A percentile compares a stretch with the other conserved stretches of the same genome.
These are phyloP conservation scores for Calcarius lapponicus DNA, from an alignment of 2,797 vertebrate species.

Conservation along the genomic window DNA sequence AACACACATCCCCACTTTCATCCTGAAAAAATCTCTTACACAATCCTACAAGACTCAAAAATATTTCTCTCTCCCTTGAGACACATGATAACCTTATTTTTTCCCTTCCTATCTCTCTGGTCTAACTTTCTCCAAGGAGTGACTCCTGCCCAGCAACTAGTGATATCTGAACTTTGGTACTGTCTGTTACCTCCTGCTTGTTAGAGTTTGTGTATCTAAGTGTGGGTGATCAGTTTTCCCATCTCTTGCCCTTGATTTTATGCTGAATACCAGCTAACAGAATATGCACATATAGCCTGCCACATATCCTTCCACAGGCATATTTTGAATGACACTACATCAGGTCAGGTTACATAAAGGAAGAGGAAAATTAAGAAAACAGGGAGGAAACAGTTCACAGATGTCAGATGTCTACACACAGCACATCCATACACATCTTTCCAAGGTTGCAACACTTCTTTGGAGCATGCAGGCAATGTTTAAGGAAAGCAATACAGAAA, in stretches of 20 bases:
- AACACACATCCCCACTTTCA: not conserved
- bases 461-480: not conserved
- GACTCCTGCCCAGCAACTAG: not conserved
- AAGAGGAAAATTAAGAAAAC: not conserved
- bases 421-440: not conserved
- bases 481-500: not conserved
- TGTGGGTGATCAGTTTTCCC: not conserved
- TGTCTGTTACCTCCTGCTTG: not conserved
- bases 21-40: not conserved
- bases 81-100: not conserved
- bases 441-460: accelerated
- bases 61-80: not conserved
- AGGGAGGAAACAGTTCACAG: not conserved
- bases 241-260: not conserved
- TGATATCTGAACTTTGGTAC: not conserved
- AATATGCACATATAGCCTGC: not conserved
- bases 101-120: not conserved
- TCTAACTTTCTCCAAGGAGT: not conserved
- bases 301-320: not conserved
- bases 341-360: not conserved
- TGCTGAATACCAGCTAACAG: not conserved
- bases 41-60: not conserved
- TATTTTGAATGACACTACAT: not conserved
- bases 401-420: too few species aligned
- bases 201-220: not conserved